A percentile compares a stretch with the other conserved stretches of the same genome.
Conservation (phyloP, 92 coral and sea anemone species). For the Epizoanthus rinbou region DNA sequence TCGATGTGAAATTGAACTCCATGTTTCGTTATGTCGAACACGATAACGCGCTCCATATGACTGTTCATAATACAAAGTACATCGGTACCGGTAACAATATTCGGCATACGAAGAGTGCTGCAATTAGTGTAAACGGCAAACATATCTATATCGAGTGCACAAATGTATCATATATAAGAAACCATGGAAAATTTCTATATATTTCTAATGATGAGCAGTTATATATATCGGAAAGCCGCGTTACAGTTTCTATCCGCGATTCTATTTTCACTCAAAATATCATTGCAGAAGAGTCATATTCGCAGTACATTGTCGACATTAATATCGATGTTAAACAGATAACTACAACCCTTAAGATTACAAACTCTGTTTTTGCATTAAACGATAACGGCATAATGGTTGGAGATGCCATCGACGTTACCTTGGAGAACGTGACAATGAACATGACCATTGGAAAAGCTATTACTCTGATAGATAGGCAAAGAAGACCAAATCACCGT, state of each 20-base stretch:
- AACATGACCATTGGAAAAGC: not conserved
- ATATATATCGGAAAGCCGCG: not conserved
- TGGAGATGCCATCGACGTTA: not conserved
- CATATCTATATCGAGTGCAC: too few relatives aligned
- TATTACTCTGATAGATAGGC: not conserved
- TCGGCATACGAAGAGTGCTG: too few relatives aligned
- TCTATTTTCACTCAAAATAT: conserved; percentile 5
- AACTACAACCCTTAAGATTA: too few relatives aligned
- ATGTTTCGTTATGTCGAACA: too few relatives aligned
- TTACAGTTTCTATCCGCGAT: not conserved
- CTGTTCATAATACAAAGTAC: too few relatives aligned
- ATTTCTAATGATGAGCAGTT: not conserved
- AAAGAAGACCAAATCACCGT: not conserved
- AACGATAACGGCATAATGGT: not conserved
- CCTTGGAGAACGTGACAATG: not conserved
- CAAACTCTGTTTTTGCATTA: not conserved
- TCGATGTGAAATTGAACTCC: too few relatives aligned
- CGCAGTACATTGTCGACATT: too few relatives aligned
- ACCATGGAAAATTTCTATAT: too few relatives aligned
- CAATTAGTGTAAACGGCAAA: too few relatives aligned
- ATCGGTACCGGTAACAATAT: too few relatives aligned
- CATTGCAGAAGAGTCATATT: not conserved
- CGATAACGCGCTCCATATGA: too few relatives aligned
- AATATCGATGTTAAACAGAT: not conserved
- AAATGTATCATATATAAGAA: too few relatives aligned